Base-by-base conservation (phyloP, 1,140 invertebrate species). In the Drosophila punjabiensis region DNA sequence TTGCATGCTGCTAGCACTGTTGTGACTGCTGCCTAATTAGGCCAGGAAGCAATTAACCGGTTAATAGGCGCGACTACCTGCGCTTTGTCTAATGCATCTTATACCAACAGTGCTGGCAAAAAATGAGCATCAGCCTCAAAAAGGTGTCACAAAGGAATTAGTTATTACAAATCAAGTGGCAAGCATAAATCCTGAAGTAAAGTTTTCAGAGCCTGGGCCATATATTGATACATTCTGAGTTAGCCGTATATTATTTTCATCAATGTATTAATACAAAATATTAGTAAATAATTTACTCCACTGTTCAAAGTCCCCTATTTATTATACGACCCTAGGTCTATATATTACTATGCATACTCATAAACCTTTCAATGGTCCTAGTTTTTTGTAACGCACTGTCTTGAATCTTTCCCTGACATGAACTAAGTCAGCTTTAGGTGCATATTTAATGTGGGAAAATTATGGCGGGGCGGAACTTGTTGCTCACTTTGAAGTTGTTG, bases 361-460 rank as follows among this genome's bases (percentile, higher is more conserved):
- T 14, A 24, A 24, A 48, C 1, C 14, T 48, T 10, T 8, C 4
- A 10, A 18, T 1, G 16, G 5, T 7, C 16, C 1, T 30, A 41
- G 1, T 6, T n/a, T 69, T 24, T 53, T 33, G 28, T n/a, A 52
- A 33, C 35, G 35, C 16, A 69, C 67, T 70, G 67, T 53, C 24
- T 13, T 53, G 13, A 33, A 13, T 20, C 28, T 39, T 52, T 48
- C 43, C 18, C 33, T 68, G 28, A 10, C 62, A 37, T 30, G 28
- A 52, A 69, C 64, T 64, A 64, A 82, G 48, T 39, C 55, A 58
- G 41, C 69, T 58, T 73, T 68, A 37, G 32, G 33, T 87, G 79
- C 83, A 87, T 82, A 80, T 77, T 81, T 89, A 89, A 85, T 88
- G 85, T 85, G 85, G 78, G 78, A 88, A 85, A 82, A 79, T 85